These are phyloP conservation scores for Rhabdomys pumilio DNA, from an alignment of 2,797 vertebrate species.

Conservation along the genomic window DNA sequence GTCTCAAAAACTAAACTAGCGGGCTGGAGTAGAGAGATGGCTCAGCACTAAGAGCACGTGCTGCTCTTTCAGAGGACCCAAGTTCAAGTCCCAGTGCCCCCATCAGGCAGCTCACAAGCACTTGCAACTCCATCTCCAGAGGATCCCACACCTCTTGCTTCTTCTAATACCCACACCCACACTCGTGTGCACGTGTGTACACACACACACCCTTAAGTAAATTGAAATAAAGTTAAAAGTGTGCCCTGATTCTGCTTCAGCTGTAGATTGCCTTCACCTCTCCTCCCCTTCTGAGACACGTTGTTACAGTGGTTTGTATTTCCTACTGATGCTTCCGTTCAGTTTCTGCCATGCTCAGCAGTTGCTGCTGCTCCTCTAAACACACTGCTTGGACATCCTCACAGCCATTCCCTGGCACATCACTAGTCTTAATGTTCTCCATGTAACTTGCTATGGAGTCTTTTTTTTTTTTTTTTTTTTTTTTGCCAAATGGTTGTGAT, in stretches of 20 bases:
- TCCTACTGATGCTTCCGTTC: background rate
- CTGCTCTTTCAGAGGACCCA: background rate
- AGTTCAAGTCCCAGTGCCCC: background rate
- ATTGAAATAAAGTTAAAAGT: background rate
- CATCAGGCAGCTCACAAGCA: background rate
- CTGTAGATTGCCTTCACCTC: background rate
- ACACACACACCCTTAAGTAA: background rate
- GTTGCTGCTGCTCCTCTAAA: background rate
- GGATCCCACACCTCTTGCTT: background rate
- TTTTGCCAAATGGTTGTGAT: background rate
- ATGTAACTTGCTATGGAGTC: background rate
- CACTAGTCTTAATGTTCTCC: background rate
- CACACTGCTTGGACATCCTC: background rate
- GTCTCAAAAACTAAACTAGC: background rate
- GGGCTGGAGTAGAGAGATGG: background rate
- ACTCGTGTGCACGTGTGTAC: rapidly evolving
- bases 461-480: background rate
- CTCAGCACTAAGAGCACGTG: background rate
- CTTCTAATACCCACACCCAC: background rate
- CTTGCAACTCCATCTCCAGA: background rate
- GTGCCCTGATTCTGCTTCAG: background rate
- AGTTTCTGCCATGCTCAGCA: background rate
- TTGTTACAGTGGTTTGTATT: background rate
- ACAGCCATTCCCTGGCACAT: background rate
- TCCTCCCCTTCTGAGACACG: background rate